Evolutionary conservation across 2,797 vertebrate genomes (phyloP).

Genomic region (Smutsia gigantea): DNA sequence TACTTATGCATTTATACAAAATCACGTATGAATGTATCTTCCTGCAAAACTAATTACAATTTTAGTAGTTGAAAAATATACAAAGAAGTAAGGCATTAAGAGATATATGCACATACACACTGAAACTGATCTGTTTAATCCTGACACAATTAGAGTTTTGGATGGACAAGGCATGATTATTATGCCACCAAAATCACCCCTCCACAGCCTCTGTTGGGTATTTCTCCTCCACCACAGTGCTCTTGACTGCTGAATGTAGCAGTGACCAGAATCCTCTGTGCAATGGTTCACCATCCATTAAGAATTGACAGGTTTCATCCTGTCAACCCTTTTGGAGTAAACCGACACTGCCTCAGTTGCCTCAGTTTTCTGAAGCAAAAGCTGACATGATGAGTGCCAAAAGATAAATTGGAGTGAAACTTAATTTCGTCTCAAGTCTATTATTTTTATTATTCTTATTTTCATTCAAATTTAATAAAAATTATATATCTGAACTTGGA

Average conservation of each 20-base stretch:
- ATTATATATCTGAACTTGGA: neutral
- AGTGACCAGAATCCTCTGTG: neutral
- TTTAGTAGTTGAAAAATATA: neutral
- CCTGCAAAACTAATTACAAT: neutral
- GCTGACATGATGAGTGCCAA: neutral
- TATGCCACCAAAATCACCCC: neutral
- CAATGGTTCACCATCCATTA: neutral
- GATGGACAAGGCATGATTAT: neutral
- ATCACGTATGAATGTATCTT: neutral
- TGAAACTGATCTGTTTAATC: neutral
- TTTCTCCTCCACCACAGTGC: neutral
- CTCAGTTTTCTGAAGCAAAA: neutral
- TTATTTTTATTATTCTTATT: neutral
- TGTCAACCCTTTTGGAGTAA: neutral
- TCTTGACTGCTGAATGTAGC: neutral
- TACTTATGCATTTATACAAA: neutral
- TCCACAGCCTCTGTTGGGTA: fast-evolving
- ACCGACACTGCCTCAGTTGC: neutral
- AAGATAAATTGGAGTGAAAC: neutral
- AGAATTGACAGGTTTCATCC: fast-evolving
- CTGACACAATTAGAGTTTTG: neutral
- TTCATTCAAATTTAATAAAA: neutral
- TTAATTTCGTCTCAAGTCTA: neutral
- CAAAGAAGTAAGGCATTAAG: neutral
- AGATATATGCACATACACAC: neutral